A percentile compares a stretch with the other conserved stretches of the same genome.
Conservation (phyloP, 2,113 vertebrate species). For the Semnopithecus entellus region DNA sequence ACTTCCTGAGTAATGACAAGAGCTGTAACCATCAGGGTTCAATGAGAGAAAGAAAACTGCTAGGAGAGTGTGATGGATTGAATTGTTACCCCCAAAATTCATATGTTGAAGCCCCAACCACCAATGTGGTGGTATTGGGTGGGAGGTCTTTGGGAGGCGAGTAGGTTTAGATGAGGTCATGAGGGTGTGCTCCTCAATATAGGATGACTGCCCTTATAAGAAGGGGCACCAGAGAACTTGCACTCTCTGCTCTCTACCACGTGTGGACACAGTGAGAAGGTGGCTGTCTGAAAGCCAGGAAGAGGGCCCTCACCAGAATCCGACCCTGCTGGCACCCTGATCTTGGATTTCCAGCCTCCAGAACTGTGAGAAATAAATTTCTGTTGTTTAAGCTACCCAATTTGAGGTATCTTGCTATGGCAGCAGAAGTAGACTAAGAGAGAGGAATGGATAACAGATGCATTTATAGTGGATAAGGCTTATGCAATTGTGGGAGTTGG, state of each 20-base stretch:
- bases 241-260: background rate
- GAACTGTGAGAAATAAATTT: background rate
- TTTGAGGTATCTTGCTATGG: background rate
- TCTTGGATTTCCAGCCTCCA: background rate
- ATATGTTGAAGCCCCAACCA: background rate
- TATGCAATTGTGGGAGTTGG: background rate
- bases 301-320: background rate
- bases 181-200: background rate
- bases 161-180: background rate
- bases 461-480: background rate
- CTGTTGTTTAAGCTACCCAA: background rate
- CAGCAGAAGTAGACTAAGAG: background rate
- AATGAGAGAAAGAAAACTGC: background rate
- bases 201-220: background rate
- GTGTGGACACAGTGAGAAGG: background rate
- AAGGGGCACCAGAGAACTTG: background rate
- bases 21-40: background rate
- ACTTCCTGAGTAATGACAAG: background rate
- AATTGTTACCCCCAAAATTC: background rate
- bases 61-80: background rate
- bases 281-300: background rate
- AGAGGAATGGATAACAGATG: background rate
- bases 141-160: background rate
- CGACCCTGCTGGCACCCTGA: background rate
- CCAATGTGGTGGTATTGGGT: background rate